These are phyloP conservation scores for Clitarchus hookeri DNA, from an alignment of 2,888 invertebrate genomes.

Conservation along the genomic window DNA sequence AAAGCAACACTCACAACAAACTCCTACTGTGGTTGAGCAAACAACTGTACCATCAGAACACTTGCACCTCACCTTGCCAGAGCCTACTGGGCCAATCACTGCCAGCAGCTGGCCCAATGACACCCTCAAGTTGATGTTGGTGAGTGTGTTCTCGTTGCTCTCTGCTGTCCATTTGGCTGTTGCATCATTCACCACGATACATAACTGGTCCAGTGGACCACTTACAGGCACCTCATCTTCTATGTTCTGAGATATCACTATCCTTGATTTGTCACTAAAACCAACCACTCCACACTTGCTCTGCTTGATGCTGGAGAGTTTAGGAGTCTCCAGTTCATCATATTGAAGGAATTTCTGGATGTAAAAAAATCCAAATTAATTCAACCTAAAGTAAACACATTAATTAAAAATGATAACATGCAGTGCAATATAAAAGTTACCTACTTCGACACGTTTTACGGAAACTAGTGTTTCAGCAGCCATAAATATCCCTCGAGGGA, in stretches of 20 bases:
- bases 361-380: slow-evolving; percentile 50
- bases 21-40: neutral
- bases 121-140: slow-evolving; percentile 67
- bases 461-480: slow-evolving; percentile 80
- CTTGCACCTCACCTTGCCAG: slow-evolving; percentile 35
- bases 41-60: neutral
- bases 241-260: neutral
- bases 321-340: neutral
- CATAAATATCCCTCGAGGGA: slow-evolving; percentile 83
- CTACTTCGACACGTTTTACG: slow-evolving; percentile 67
- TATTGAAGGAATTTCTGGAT: slow-evolving; percentile 6
- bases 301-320: neutral
- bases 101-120: slow-evolving; percentile 55
- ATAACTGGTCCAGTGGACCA: neutral
- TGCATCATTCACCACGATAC: slow-evolving; percentile 39
- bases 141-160: slow-evolving; percentile 61
- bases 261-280: neutral
- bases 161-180: slow-evolving; percentile 45
- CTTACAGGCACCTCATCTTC: neutral
- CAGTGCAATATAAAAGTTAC: neutral
- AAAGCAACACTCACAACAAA: neutral
- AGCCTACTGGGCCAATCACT: slow-evolving; percentile 38
- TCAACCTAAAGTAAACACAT: slow-evolving; percentile 47
- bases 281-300: neutral
- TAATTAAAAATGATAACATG: too few relatives aligned